phyloP scores from a whole-genome alignment of 2,797 vertebrate species.

The Hypotaenidia okinawae region DNA sequence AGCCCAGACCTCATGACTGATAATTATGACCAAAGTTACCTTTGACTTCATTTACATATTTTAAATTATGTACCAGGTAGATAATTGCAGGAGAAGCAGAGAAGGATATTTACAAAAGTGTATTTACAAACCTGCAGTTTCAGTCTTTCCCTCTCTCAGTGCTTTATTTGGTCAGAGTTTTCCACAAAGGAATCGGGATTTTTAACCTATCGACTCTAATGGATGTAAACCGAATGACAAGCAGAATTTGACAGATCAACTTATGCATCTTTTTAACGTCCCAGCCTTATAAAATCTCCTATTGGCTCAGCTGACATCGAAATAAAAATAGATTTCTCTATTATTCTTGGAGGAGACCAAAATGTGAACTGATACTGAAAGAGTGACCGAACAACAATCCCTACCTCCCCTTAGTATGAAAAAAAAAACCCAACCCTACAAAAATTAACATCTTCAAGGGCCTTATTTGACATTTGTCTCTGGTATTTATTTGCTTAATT shows the following conservation, averaged over 20 bases:
- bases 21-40: background rate
- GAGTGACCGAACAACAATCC: background rate
- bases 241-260: background rate
- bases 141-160: background rate
- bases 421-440: background rate
- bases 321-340: background rate
- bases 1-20: background rate
- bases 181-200: background rate
- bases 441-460: background rate
- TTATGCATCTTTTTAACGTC: background rate
- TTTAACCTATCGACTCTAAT: background rate
- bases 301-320: background rate
- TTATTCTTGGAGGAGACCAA: background rate
- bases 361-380: background rate
- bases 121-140: background rate
- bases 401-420: background rate
- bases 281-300: background rate
- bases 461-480: background rate
- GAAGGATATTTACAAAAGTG: background rate
- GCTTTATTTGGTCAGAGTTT: background rate
- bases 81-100: background rate
- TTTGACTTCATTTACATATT: slow-evolving; percentile 5
- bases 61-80: slow-evolving; percentile 6
- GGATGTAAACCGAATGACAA: background rate
- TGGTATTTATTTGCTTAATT: background rate